phyloP scores from a whole-genome alignment of 2,888 invertebrate species.

The Microctonus aethiopoides region DNA sequence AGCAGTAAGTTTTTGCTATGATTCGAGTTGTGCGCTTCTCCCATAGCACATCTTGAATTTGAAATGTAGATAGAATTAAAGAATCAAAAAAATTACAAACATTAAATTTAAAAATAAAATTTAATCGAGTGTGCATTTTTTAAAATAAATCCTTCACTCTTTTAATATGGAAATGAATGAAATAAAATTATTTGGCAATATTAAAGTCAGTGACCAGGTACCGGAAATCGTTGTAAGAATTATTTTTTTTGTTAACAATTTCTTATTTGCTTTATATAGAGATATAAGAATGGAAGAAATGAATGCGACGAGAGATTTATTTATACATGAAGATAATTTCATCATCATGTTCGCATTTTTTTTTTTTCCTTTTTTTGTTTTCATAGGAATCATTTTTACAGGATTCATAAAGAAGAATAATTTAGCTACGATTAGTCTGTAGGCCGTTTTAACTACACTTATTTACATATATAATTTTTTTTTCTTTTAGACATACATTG shows the following conservation, averaged over 20 bases:
- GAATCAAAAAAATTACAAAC: background rate
- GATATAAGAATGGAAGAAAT: conserved; percentile 3
- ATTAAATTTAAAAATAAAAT: too few species aligned
- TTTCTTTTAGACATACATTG: background rate
- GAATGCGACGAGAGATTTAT: background rate
- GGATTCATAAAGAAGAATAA: conserved; percentile 8
- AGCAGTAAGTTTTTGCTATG: conserved; percentile 9
- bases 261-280: conserved; percentile 20
- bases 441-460: conserved; percentile 52
- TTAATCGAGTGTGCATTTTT: conserved; percentile 12
- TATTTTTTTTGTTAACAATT: conserved; percentile 18
- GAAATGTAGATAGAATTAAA: conserved; percentile 11
- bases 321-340: background rate
- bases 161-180: conserved; percentile 11
- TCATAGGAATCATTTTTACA: background rate
- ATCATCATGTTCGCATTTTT: background rate
- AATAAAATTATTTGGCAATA: conserved; percentile 15
- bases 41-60: conserved; percentile 2
- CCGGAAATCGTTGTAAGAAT: conserved; percentile 39
- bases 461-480: conserved; percentile 27
- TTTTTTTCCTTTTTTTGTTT: background rate
- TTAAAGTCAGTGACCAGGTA: conserved; percentile 37
- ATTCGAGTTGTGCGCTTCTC: background rate
- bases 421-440: conserved; percentile 47
- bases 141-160: conserved; percentile 22